A percentile compares a stretch with the other conserved stretches of the same genome.
These are phyloP conservation scores for Pseudopipra pipra DNA, from an alignment of 2,113 vertebrate genomes.

Conservation along the genomic window DNA sequence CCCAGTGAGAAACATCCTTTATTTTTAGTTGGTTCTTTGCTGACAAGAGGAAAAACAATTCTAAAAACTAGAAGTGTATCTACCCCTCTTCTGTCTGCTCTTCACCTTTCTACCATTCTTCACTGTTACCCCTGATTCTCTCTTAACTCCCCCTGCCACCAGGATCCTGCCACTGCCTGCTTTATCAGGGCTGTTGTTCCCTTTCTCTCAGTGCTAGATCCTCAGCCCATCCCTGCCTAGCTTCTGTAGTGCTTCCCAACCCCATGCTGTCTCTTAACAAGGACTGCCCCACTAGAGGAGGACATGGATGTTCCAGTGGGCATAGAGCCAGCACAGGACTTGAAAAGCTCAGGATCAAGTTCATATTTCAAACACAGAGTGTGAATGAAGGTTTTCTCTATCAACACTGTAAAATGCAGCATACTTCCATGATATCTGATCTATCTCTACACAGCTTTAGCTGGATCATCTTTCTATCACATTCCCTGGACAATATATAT, in stretches of 20 bases:
- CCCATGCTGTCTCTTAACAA: not conserved
- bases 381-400: not conserved
- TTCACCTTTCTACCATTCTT: not conserved
- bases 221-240: not conserved
- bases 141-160: not conserved
- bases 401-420: not conserved
- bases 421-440: not conserved
- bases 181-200: not conserved
- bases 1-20: not conserved
- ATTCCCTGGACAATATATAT: not conserved
- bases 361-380: not conserved
- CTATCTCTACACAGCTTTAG: not conserved
- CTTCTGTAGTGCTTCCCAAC: not conserved
- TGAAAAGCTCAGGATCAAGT: not conserved
- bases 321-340: rapidly evolving
- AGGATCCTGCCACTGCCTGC: not conserved
- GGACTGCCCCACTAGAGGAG: not conserved
- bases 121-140: not conserved
- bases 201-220: not conserved
- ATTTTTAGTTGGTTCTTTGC: not conserved
- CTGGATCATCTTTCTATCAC: not conserved
- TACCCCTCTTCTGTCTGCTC: rapidly evolving
- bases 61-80: not conserved
- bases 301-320: not conserved
- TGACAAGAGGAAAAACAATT: not conserved